These are phyloP conservation scores for Acanthis flammea DNA, from an alignment of 2,797 vertebrate genomes.

Conservation along the genomic window DNA sequence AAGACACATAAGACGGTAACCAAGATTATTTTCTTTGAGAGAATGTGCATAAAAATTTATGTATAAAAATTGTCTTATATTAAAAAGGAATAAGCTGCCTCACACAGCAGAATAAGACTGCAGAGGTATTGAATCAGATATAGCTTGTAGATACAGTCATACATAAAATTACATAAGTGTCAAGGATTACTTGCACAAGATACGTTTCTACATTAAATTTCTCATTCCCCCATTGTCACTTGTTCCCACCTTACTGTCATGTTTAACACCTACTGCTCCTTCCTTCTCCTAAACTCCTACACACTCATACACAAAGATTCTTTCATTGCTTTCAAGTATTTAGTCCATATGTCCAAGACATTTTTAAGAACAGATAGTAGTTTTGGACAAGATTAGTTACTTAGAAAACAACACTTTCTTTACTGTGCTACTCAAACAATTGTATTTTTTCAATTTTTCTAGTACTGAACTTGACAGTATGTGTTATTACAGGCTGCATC, in stretches of 20 bases:
- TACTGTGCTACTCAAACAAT: not conserved
- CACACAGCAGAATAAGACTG: not conserved
- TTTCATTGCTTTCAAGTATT: not conserved
- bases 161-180: not conserved
- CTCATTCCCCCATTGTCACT: conserved; percentile 22
- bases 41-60: not conserved
- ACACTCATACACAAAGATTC: conserved; percentile 1
- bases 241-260: conserved; percentile 36
- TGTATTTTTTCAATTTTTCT: not conserved
- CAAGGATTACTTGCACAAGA: not conserved
- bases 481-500: not conserved
- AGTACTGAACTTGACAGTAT: not conserved
- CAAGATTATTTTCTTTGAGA: not conserved
- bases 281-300: conserved; percentile 30
- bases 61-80: not conserved
- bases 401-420: not conserved
- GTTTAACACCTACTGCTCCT: conserved; percentile 32
- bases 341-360: conserved; percentile 1
- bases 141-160: not conserved
- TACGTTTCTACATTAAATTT: not conserved
- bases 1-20: not conserved
- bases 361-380: not conserved
- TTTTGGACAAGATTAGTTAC: not conserved
- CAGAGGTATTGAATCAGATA: not conserved
- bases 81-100: not conserved